These are phyloP conservation scores for Pristionchus entomophagus DNA, from an alignment of 2,888 invertebrate species.

Conservation along the genomic window DNA sequence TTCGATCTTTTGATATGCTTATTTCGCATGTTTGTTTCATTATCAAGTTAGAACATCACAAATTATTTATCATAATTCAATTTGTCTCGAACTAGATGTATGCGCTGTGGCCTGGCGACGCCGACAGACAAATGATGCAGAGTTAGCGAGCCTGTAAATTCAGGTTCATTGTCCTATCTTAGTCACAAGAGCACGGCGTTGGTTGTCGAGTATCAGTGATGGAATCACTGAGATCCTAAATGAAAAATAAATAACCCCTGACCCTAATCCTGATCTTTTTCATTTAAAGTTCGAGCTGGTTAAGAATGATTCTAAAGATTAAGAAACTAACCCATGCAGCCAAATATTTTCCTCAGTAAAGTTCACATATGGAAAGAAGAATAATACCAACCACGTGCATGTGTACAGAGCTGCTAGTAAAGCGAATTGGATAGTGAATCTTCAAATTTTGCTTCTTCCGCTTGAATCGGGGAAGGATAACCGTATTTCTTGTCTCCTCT, in stretches of 20 bases:
- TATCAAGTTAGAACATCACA: not conserved
- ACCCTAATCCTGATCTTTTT: too few relatives aligned
- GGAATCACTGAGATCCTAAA: not conserved
- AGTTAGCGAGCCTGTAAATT: not conserved
- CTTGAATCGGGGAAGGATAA: too few relatives aligned
- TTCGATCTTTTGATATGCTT: too few relatives aligned
- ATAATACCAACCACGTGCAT: not conserved
- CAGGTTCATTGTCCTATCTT: too few relatives aligned
- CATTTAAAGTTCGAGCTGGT: too few relatives aligned
- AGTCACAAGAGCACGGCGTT: not conserved
- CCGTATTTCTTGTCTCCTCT: not conserved
- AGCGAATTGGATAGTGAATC: constrained; percentile 1
- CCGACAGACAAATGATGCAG: not conserved
- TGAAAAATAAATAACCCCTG: too few relatives aligned
- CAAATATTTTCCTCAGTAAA: not conserved
- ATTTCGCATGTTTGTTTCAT: too few relatives aligned
- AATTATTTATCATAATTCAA: not conserved
- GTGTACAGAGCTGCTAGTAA: not conserved
- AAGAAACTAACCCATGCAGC: not conserved
- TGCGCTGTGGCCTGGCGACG: not conserved
- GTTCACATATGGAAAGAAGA: not conserved
- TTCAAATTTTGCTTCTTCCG: too few relatives aligned
- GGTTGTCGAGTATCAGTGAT: not conserved
- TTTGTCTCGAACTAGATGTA: too few relatives aligned
- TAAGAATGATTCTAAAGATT: not conserved